Percentiles rank a stretch among this genome's conserved stretches.
Conservation (phyloP, 2,113 vertebrate genomes). For the Microcebus lehilahytsara region DNA sequence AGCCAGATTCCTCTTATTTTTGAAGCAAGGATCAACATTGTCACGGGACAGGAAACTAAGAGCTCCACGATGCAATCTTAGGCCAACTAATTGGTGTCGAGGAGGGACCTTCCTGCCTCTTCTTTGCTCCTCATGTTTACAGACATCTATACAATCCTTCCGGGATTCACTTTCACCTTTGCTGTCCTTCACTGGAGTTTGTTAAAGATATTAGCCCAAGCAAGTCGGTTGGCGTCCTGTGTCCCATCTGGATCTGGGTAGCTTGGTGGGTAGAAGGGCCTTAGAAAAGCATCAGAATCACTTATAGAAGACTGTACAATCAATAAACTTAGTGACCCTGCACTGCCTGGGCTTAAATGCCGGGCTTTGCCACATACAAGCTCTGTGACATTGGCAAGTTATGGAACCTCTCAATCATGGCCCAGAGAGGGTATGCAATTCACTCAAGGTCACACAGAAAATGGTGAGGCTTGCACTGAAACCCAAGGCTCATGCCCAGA, state of each 20-base stretch:
- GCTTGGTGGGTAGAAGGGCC: neutral
- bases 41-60: neutral
- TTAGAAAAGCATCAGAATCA: neutral
- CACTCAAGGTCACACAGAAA: neutral
- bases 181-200: neutral
- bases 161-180: neutral
- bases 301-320: neutral
- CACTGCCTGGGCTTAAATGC: neutral
- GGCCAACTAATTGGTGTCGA: neutral
- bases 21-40: neutral
- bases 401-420: neutral
- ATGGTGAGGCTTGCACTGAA: neutral
- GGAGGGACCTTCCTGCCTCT: neutral
- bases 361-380: neutral
- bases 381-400: neutral
- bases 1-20: conserved; percentile 42
- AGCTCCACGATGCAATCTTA: neutral
- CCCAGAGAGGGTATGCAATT: neutral
- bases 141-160: neutral
- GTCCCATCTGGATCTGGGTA: neutral
- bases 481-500: neutral
- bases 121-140: neutral
- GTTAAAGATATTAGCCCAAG: neutral
- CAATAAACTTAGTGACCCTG: neutral
- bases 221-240: too few relatives aligned